These are phyloP conservation scores for Halcyon leucocephala DNA, from an alignment of 2,797 vertebrate genomes.

Conservation along the genomic window DNA sequence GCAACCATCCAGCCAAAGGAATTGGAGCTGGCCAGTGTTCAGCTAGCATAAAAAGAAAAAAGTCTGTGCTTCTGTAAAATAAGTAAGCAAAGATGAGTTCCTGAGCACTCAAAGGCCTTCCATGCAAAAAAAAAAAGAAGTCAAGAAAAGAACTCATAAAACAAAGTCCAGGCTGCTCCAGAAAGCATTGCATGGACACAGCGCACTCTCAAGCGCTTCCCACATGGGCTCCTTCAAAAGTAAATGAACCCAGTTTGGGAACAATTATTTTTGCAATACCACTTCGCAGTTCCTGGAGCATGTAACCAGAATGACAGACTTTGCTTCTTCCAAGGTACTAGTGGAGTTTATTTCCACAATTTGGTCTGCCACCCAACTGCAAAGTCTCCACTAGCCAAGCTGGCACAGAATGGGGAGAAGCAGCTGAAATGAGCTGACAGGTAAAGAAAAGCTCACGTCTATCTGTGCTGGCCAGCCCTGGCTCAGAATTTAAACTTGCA, in stretches of 20 bases:
- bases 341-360: background rate
- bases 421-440: background rate
- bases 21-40: background rate
- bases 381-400: rapidly evolving
- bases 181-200: background rate
- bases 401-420: background rate
- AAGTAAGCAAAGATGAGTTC: background rate
- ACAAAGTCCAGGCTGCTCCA: background rate
- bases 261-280: background rate
- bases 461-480: background rate
- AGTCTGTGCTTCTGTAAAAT: background rate
- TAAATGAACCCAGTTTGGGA: background rate
- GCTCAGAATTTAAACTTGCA: background rate
- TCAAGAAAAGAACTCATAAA: background rate
- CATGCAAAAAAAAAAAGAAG: background rate
- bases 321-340: background rate
- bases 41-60: background rate
- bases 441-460: background rate
- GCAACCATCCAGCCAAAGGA: background rate
- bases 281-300: background rate
- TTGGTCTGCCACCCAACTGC: background rate
- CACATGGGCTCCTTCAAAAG: background rate
- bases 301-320: background rate
- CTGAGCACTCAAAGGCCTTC: background rate
- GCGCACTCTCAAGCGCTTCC: background rate